Evolutionary conservation across 2,888 invertebrate species (phyloP).

Genomic region (Pheosia gnoma): DNA sequence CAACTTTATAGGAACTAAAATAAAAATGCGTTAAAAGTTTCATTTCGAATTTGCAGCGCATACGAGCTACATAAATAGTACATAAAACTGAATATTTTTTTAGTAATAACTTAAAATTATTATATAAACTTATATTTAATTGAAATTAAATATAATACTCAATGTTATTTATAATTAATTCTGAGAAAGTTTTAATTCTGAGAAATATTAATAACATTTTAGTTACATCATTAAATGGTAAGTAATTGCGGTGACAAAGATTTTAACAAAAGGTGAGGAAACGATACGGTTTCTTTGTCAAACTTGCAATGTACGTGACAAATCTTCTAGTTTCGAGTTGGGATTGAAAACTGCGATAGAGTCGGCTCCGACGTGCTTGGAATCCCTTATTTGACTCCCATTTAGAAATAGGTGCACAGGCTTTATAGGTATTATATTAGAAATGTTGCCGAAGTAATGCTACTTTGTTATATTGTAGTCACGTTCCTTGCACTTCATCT

Average conservation of each 20-base stretch:
- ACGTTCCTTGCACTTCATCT: slow-evolving; percentile 54
- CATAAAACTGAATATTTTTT: too few relatives aligned
- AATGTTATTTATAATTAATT: too few relatives aligned
- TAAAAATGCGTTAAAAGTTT: too few relatives aligned
- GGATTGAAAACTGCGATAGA: slow-evolving; percentile 84
- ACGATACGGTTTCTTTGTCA: slow-evolving; percentile 76
- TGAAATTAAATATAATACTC: too few relatives aligned
- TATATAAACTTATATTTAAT: too few relatives aligned
- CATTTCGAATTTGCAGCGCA: too few relatives aligned
- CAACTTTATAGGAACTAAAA: too few relatives aligned
- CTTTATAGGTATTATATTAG: slow-evolving; percentile 65
- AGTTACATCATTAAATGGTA: slow-evolving; percentile 38
- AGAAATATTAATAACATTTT: too few relatives aligned
- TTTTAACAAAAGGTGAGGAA: slow-evolving; percentile 71
- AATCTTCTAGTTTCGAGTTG: slow-evolving; percentile 79
- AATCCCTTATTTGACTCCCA: slow-evolving; percentile 69
- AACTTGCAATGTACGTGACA: slow-evolving; percentile 81
- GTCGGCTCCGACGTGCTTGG: slow-evolving; percentile 71
- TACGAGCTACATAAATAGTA: too few relatives aligned
- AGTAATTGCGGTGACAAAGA: slow-evolving; percentile 51
- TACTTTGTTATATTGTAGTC: slow-evolving; percentile 55
- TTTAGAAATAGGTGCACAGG: slow-evolving; percentile 70
- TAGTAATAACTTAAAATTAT: too few relatives aligned
- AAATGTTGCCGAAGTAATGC: slow-evolving; percentile 53
- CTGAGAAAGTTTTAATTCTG: too few relatives aligned